phyloP scores from a whole-genome alignment of 2,113 vertebrate genomes.

The Willisornis vidua region DNA sequence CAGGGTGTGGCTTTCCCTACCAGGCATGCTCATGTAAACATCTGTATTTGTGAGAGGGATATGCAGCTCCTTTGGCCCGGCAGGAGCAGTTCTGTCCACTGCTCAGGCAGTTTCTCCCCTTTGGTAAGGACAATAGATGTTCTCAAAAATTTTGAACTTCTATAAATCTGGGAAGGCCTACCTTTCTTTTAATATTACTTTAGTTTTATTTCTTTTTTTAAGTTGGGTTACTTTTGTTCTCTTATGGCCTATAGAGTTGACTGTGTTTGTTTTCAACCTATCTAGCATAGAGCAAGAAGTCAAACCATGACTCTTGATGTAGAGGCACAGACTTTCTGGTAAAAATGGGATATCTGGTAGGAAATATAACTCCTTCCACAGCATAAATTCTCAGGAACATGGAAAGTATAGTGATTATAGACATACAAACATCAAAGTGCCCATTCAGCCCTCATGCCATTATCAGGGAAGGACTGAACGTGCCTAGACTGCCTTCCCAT shows the following conservation, averaged over 20 bases:
- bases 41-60: background rate
- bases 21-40: background rate
- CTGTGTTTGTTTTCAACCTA: background rate
- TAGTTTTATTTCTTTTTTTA: background rate
- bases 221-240: background rate
- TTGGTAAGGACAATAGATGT: background rate
- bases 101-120: background rate
- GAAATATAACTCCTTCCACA: background rate
- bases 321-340: background rate
- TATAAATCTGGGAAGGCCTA: background rate
- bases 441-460: background rate
- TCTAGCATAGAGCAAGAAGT: background rate
- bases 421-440: background rate
- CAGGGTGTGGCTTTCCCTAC: background rate
- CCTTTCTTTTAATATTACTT: background rate
- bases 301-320: background rate
- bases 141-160: background rate
- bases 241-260: background rate
- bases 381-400: background rate
- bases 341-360: background rate
- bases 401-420: background rate
- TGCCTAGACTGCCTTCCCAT: background rate
- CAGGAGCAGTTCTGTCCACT: background rate
- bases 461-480: background rate
- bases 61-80: background rate